A percentile compares a stretch with the other conserved stretches of the same genome.
Evolutionary conservation across 2,888 invertebrate species (phyloP).

Genomic region (Julus scanicus): DNA sequence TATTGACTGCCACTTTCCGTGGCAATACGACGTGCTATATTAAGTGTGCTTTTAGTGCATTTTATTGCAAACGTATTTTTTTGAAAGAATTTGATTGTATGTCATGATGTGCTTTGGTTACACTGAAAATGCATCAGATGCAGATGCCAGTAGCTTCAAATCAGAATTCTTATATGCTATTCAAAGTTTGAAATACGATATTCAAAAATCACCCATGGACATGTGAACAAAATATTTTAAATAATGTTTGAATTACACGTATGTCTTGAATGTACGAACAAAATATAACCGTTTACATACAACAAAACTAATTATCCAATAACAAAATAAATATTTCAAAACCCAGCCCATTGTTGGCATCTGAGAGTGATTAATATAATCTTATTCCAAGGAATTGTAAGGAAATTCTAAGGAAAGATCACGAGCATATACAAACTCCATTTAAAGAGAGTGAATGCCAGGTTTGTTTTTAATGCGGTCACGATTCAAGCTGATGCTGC

Average conservation of each 20-base stretch:
- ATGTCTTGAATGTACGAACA: background rate
- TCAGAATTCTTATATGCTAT: background rate
- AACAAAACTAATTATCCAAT: too few relatives aligned
- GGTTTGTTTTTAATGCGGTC: background rate
- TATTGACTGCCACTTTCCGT: background rate
- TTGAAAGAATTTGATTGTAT: background rate
- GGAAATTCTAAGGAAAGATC: background rate
- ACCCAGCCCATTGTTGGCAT: too few relatives aligned
- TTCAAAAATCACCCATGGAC: background rate
- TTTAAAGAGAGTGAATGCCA: background rate
- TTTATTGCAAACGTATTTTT: background rate
- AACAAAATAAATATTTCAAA: too few relatives aligned
- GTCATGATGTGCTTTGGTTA: background rate
- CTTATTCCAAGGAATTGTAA: too few relatives aligned
- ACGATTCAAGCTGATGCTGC: background rate
- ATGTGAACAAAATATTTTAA: background rate
- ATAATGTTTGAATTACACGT: background rate
- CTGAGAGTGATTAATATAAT: too few relatives aligned
- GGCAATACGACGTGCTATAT: background rate
- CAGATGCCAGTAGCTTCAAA: background rate
- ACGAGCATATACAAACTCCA: background rate
- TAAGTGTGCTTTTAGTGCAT: constrained; percentile 24
- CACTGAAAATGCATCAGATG: background rate
- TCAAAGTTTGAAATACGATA: background rate
- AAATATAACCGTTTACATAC: too few relatives aligned